Evolutionary conservation across 2,113 vertebrate species (phyloP).

Genomic region (Bubo scandiacus): DNA sequence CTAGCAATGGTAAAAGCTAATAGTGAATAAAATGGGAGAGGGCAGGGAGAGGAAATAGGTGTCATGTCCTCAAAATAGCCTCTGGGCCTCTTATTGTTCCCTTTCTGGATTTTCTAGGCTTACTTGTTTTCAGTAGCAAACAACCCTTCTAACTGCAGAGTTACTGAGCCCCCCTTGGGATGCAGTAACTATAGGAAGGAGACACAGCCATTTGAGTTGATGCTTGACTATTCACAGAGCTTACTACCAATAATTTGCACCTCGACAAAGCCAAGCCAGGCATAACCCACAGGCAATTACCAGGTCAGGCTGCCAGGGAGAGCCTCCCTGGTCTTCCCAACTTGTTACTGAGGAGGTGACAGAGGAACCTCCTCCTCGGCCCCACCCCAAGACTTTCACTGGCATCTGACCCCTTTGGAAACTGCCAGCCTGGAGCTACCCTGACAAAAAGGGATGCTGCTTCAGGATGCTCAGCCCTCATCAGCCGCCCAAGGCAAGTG

Average conservation of each 20-base stretch:
- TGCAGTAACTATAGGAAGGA: neutral
- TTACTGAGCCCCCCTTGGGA: fast-evolving
- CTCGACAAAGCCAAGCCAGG: neutral
- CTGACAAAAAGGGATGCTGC: neutral
- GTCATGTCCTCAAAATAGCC: neutral
- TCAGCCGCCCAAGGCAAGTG: fast-evolving
- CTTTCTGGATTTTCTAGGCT: neutral
- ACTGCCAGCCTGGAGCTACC: neutral
- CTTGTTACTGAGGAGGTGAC: fast-evolving
- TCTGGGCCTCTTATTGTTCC: neutral
- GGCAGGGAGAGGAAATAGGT: neutral
- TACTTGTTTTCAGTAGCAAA: neutral
- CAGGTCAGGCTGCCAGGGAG: neutral
- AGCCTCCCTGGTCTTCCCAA: neutral
- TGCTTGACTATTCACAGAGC: neutral
- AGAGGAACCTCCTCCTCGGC: neutral
- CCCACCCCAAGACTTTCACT: neutral
- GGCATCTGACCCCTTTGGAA: neutral
- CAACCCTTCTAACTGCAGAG: neutral
- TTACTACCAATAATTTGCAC: neutral
- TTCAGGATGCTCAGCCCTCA: neutral
- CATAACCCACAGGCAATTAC: neutral
- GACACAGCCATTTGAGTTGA: neutral
- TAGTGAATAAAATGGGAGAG: neutral
- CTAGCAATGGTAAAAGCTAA: neutral